These are phyloP conservation scores for Poeciliopsis presidionis DNA, from an alignment of 2,797 vertebrate species.

Conservation along the genomic window DNA sequence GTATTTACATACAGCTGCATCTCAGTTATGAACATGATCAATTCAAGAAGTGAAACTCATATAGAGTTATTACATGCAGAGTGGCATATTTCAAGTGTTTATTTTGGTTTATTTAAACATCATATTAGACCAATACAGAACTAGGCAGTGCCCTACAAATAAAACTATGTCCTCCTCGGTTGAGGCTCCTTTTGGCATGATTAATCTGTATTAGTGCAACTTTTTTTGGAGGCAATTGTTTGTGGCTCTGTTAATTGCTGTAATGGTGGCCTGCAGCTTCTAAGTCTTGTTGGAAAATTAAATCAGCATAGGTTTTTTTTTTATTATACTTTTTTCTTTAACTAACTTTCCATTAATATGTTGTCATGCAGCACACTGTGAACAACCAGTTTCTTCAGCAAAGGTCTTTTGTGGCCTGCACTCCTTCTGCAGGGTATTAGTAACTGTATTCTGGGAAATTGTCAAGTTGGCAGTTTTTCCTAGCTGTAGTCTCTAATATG, in stretches of 20 bases:
- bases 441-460: neutral
- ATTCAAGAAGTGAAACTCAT: conserved; percentile 6
- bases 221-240: neutral
- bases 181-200: neutral
- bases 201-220: neutral
- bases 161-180: neutral
- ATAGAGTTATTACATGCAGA: neutral
- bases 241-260: neutral
- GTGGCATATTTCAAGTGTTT: neutral
- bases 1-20: neutral
- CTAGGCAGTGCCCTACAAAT: neutral
- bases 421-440: neutral
- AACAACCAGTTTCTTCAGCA: neutral
- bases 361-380: neutral
- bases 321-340: neutral
- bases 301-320: neutral
- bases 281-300: neutral
- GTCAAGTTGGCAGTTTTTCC: neutral
- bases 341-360: neutral
- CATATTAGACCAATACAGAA: neutral
- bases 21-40: neutral
- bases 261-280: neutral
- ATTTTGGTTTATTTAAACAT: neutral
- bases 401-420: neutral
- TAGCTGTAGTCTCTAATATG: neutral